Base-by-base conservation (phyloP, 1,140 invertebrate genomes). In the Zaprionus lachaisei region DNA sequence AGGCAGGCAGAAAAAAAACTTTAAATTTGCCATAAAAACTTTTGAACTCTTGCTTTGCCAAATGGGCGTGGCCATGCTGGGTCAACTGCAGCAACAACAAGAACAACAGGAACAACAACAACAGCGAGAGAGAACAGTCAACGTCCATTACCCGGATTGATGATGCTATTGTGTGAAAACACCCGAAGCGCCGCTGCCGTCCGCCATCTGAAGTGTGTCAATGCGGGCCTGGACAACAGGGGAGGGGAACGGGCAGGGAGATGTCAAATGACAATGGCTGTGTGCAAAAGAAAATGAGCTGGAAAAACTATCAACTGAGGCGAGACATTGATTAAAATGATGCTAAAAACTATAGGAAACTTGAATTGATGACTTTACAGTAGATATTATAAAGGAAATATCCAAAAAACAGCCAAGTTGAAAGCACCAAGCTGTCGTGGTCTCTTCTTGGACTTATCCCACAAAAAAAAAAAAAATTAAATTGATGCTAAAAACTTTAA, bases 1-100 rank as follows among this genome's bases (percentile, higher is more conserved):
- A 73, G 28, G 14, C 12, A 47, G 22, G 9, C 31, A 62, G 51
- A 37, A 34, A 57, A 57, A 60, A 79, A 85, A 77, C 72, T 85
- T 84, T 79, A 86, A 85, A 82, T 79, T 85, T 85, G 83, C 61
- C 76, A 79, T 82, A 56, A 81, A 47, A 81, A 85, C 62, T 62
- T 72, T 67, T 71, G 61, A 71, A 80, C 76, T 76, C 54, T 78
- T 69, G 24, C 51, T 15, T 15, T n/a, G 37, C 44, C 54, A 56
- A 41, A 55, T 37, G 66, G 69, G 62, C 34, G 64, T 66, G 70
- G 56, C 62, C 14, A 17, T 37, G 51, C 71, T 56, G 49, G 74
- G 82, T 85, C 79, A 85, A 84, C 79, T 80, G 79, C 73, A 70
- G 47, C 77, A 63, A 69, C 73, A 70, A 38, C 77, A 63, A 69